Evolutionary conservation across 2,797 vertebrate species (phyloP).

Genomic region (Pangasius mekongensis): DNA sequence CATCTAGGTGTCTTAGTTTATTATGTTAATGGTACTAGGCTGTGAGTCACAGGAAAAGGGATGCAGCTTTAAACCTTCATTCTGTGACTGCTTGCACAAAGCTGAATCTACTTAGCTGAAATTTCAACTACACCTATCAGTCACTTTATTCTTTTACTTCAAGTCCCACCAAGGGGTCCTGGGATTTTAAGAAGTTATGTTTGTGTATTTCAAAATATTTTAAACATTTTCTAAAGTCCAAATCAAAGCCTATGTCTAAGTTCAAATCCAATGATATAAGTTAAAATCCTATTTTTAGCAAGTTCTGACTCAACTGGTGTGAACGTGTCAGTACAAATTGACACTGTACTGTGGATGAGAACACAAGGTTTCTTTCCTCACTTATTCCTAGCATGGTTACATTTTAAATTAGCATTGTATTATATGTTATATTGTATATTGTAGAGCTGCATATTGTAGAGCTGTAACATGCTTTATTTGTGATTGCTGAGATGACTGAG

Average conservation of each 20-base stretch:
- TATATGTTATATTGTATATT: not conserved
- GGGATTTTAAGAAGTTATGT: not conserved
- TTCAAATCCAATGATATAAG: not conserved
- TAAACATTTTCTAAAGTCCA: not conserved
- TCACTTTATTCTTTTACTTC: no score
- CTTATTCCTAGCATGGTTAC: not conserved
- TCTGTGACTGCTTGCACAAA: no score
- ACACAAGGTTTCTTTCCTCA: not conserved
- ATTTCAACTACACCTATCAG: no score
- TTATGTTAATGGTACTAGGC: no score
- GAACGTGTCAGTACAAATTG: not conserved
- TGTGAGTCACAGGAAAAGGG: no score
- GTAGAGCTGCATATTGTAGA: not conserved
- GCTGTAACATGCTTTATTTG: not conserved
- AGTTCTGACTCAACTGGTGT: not conserved
- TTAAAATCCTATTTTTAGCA: not conserved
- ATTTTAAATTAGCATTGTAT: conserved; percentile 1
- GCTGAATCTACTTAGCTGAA: no score
- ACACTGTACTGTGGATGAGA: not conserved
- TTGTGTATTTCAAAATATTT: not conserved
- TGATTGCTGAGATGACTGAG: not conserved
- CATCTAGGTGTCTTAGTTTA: no score
- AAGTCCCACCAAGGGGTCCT: not conserved
- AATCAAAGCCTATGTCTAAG: not conserved
- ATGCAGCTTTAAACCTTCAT: no score